Percentiles rank a stretch among this genome's conserved stretches.
These are phyloP conservation scores for Platycnemis pennipes DNA, from an alignment of 2,888 invertebrate genomes.

Conservation along the genomic window DNA sequence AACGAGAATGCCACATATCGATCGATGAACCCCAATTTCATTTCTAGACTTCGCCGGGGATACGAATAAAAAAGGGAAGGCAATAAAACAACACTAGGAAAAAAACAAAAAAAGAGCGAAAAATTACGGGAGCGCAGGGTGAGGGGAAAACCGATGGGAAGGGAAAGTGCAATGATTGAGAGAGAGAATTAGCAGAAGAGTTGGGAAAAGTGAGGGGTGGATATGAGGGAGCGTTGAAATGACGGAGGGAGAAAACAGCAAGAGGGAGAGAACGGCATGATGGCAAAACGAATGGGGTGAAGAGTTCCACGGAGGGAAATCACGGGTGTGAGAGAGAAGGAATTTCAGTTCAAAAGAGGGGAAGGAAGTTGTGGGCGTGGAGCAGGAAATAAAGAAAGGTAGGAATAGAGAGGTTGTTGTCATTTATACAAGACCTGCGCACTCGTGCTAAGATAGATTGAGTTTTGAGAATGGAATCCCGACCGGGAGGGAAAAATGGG, in stretches of 20 bases:
- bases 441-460: no score
- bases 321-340: no score
- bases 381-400: no score
- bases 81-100: not conserved
- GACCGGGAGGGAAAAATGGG: no score
- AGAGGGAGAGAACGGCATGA: no score
- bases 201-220: not conserved
- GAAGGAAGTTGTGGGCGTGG: not conserved
- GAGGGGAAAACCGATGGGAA: not conserved
- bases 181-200: no score
- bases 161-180: no score
- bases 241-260: no score
- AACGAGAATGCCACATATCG: not conserved
- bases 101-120: not conserved
- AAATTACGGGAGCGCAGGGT: not conserved
- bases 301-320: no score
- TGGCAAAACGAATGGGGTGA: no score
- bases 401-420: no score
- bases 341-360: not conserved
- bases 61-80: not conserved
- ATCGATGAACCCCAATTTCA: conserved; percentile 1
- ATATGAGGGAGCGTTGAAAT: not conserved
- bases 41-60: not conserved
- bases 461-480: not conserved
- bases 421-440: no score